phyloP scores from a whole-genome alignment of 2,113 vertebrate genomes.

The Macrotus californicus region DNA sequence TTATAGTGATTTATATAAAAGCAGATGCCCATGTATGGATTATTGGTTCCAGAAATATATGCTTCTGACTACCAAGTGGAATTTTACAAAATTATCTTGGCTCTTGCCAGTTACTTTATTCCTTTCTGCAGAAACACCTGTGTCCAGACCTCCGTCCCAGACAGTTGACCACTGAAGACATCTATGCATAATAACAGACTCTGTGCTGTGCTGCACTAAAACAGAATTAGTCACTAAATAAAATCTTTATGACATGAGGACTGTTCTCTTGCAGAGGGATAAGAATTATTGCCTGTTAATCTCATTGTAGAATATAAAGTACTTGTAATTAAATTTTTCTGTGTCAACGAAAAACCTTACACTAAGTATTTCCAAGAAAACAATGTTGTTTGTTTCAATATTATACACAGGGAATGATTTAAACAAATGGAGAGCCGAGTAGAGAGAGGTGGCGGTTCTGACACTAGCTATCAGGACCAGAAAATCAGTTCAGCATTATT shows the following conservation, averaged over 20 bases:
- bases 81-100: background rate
- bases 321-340: background rate
- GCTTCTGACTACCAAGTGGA: background rate
- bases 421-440: background rate
- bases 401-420: background rate
- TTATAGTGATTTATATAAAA: background rate
- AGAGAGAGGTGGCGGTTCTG: background rate
- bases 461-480: background rate
- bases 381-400: background rate
- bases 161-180: background rate
- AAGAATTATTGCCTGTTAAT: background rate
- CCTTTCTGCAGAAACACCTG: background rate
- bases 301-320: background rate
- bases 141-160: fast-evolving
- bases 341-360: background rate
- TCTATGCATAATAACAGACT: background rate
- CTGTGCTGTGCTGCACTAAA: background rate
- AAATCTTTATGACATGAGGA: background rate
- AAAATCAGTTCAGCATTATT: background rate
- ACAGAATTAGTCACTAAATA: background rate
- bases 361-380: conserved; percentile 5
- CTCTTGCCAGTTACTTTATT: background rate
- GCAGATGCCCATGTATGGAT: background rate
- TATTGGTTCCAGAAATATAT: background rate
- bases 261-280: background rate